phyloP scores from a whole-genome alignment of 2,113 vertebrate species.

The Epinephelus fuscoguttatus region DNA sequence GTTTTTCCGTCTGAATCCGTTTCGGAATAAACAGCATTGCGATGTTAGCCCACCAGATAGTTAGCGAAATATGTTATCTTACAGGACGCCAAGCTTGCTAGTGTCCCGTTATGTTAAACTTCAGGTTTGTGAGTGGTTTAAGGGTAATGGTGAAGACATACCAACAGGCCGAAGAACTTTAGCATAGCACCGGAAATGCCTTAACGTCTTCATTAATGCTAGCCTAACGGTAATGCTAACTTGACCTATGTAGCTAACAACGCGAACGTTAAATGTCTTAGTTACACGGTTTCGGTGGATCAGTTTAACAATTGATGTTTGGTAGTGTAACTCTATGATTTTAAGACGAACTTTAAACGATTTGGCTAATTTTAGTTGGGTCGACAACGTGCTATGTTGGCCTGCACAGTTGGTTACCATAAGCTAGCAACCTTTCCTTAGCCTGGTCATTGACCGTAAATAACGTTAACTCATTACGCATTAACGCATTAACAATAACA shows the following conservation, averaged over 20 bases:
- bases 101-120: neutral
- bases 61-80: too few relatives aligned
- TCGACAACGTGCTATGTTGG: too few relatives aligned
- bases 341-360: neutral
- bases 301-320: too few relatives aligned
- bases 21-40: neutral
- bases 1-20: neutral
- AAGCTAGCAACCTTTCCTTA: too few relatives aligned
- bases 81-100: neutral
- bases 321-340: too few relatives aligned
- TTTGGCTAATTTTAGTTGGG: neutral
- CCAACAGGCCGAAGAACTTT: accelerated
- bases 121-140: neutral
- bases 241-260: too few relatives aligned
- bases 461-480: too few relatives aligned
- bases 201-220: neutral
- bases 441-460: too few relatives aligned
- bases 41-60: accelerated
- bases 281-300: neutral
- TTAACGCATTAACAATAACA: too few relatives aligned
- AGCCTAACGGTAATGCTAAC: neutral
- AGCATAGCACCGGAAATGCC: neutral
- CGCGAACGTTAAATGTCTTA: neutral
- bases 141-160: accelerated
- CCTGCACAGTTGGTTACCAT: too few relatives aligned